These are phyloP conservation scores for Aphelenchoides besseyi DNA, from an alignment of 1,140 invertebrate genomes.

Conservation along the genomic window DNA sequence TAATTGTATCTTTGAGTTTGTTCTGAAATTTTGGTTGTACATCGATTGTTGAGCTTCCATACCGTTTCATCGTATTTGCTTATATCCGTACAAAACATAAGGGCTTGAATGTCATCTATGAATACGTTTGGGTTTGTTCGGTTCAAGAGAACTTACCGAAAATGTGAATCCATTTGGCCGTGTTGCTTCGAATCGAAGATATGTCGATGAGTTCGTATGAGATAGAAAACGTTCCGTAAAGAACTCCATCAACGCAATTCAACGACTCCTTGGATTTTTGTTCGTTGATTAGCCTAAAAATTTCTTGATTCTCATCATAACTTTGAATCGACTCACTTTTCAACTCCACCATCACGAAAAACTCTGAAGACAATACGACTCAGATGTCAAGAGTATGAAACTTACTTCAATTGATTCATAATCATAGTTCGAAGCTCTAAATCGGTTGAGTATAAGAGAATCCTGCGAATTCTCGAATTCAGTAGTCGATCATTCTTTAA, in stretches of 20 bases:
- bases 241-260: too few relatives aligned
- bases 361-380: conserved; percentile 10
- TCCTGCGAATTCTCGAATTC: neutral
- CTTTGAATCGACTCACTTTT: neutral
- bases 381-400: neutral
- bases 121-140: too few relatives aligned
- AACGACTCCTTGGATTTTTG: too few relatives aligned
- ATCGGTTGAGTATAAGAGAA: conserved; percentile 6
- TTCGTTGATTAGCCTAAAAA: conserved; percentile 7
- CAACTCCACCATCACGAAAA: neutral
- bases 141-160: too few relatives aligned
- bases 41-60: neutral
- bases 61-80: neutral
- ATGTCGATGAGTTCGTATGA: neutral
- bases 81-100: conserved; percentile 4
- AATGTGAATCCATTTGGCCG: neutral
- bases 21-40: conserved; percentile 62
- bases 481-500: neutral
- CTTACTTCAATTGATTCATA: neutral
- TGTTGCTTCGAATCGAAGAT: neutral
- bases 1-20: conserved; percentile 58
- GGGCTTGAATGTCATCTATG: neutral
- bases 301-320: neutral
- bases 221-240: too few relatives aligned
- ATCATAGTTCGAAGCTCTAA: neutral